These are phyloP conservation scores for Sebastes matsubarae DNA, from an alignment of 2,797 vertebrate species.

Conservation along the genomic window DNA sequence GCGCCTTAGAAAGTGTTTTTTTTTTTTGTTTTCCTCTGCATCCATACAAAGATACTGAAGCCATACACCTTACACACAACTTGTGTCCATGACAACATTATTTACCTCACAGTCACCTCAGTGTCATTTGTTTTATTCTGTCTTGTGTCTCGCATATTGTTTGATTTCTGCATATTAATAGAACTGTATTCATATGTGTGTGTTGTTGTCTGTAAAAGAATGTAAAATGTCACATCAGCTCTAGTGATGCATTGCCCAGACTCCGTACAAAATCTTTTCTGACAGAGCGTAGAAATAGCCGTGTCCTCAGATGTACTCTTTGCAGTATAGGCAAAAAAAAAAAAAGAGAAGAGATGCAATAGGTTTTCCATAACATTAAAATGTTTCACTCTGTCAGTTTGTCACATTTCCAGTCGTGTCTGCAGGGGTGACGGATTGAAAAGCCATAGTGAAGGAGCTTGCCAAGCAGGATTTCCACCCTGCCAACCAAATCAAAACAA, in stretches of 20 bases:
- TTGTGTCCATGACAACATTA: background rate
- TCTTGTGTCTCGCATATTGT: background rate
- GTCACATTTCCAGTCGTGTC: constrained; percentile 28
- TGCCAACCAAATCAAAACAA: constrained; percentile 38
- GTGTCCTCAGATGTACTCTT: constrained; percentile 16
- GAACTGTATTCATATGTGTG: background rate
- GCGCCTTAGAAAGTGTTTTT: background rate
- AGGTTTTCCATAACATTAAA: constrained; percentile 33
- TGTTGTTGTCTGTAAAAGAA: background rate
- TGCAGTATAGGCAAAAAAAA: constrained; percentile 27
- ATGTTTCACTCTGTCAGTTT: constrained; percentile 19
- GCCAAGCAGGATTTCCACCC: constrained; percentile 34
- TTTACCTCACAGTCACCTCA: background rate
- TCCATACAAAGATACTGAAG: background rate
- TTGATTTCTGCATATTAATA: background rate
- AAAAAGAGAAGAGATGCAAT: background rate
- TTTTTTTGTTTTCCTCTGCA: background rate
- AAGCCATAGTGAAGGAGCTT: constrained; percentile 24
- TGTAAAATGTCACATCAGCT: constrained; percentile 36
- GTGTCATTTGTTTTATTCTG: background rate
- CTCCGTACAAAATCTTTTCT: constrained; percentile 10
- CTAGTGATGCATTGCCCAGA: constrained; percentile 5
- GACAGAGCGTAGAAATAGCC: constrained; percentile 26
- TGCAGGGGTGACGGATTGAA: constrained; percentile 23
- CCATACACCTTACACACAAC: background rate